Conservation (phyloP, 2,797 vertebrate genomes). For the Galagoides demidoff region DNA sequence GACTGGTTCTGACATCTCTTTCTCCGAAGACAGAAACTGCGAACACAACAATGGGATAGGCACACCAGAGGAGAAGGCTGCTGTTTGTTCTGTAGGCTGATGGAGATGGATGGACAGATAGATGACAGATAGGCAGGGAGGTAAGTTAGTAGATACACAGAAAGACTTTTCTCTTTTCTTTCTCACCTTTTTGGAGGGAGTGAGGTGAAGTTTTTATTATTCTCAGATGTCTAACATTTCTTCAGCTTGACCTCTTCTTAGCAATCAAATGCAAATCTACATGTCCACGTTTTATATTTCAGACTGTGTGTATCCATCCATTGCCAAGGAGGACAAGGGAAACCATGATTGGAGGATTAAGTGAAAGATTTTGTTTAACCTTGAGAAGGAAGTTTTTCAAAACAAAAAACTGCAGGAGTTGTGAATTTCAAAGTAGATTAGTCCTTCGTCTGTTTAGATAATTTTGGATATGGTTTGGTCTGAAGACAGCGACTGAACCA, state of each 20-base stretch:
- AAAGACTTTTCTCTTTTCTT: background rate
- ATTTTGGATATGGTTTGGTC: background rate
- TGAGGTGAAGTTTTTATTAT: fast-evolving
- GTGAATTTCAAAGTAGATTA: conserved; percentile 34
- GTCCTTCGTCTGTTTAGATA: background rate
- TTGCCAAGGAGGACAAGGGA: background rate
- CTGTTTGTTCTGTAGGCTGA: background rate
- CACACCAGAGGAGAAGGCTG: background rate
- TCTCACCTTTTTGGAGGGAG: no score
- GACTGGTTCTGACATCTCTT: conserved; percentile 60
- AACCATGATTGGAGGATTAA: background rate
- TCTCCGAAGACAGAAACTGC: conserved; percentile 59
- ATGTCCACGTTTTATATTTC: conserved; percentile 38
- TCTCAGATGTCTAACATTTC: background rate
- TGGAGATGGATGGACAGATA: background rate
- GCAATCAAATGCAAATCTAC: background rate
- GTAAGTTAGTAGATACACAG: no score
- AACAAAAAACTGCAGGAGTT: background rate
- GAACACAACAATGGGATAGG: conserved; percentile 1
- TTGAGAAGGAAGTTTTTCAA: conserved; percentile 45
- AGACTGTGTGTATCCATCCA: background rate
- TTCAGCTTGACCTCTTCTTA: background rate
- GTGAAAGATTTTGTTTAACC: conserved; percentile 41
- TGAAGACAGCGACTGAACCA: background rate
- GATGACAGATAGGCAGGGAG: background rate